Evolutionary conservation across 2,797 vertebrate genomes (phyloP).

Genomic region (Columba guinea): DNA sequence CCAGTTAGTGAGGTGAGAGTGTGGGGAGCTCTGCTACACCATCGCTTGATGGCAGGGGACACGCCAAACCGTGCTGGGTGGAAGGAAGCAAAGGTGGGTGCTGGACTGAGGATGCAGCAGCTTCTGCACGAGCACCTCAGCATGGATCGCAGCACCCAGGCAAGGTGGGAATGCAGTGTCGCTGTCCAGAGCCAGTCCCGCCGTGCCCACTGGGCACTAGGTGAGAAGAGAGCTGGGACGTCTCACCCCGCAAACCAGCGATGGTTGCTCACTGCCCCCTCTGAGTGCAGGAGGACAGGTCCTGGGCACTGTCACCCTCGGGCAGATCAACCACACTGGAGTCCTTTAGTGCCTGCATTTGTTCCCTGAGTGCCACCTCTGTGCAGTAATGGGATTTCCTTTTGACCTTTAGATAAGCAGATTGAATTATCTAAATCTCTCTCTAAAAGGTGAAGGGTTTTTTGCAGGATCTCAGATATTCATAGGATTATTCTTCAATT

Average conservation of each 20-base stretch:
- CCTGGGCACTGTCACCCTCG: neutral
- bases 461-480: neutral
- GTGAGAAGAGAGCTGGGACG: neutral
- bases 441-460: neutral
- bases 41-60: neutral
- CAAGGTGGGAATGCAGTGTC: neutral
- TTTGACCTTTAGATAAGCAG: neutral
- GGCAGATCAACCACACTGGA: accelerated
- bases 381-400: neutral
- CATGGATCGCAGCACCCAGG: accelerated
- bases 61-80: neutral
- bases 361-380: neutral
- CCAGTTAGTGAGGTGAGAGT: neutral
- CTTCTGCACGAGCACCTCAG: neutral
- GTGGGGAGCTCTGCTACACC: neutral
- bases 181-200: neutral
- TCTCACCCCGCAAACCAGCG: neutral
- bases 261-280: neutral
- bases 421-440: neutral
- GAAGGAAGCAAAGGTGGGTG: neutral
- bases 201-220: accelerated
- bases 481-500: neutral
- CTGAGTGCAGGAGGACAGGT: neutral
- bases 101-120: neutral
- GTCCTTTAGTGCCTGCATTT: neutral